Base-by-base conservation (phyloP, 2,888 invertebrate genomes). In the Drosophila formosana region DNA sequence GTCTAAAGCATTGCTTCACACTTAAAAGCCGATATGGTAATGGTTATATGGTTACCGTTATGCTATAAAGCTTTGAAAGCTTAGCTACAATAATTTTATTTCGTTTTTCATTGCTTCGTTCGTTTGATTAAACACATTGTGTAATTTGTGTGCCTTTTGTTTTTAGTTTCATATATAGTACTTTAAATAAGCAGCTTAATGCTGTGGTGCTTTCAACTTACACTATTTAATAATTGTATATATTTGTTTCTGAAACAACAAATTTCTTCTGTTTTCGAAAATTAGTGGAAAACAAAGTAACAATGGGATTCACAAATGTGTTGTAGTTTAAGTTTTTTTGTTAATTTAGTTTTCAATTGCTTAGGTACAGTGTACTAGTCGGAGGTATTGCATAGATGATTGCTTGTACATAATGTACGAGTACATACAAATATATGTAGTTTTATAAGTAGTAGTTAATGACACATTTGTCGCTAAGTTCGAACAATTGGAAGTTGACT, bases 321-420 rank as follows among this genome's bases (percentile, higher is more conserved):
- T 74, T 74, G 23, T 41, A 32, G 43, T 55, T 74, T 43, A 58
- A 53, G 52, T 62, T 74, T 25, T 65, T 37, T 43, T 52, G 37
- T 50, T 57, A 69, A 37, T 57, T 57, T 62, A 53, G 55, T 62
- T 74, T 23, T 65, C 66, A 64, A 62, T 66, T 66, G 67, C 66
- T 75, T 82, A 85, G 89, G 85, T 85, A 89, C 89, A 86, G 76
- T 76, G 72, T 72, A 69, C 87, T 86, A 88, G 62, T 87, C 89
- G 86, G 86, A 87, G 86, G 86, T 89, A 86, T 89, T 75, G 75
- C 69, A 73, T 66, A 77, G 63, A 71, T 82, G 77, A 87, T 84
- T 84, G 78, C 70, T 81, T 78, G 53, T 63, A 69, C 63, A 49
- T 72, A 46, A 58, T 32, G 34, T 51, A 45, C 63, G 39, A 30